Conservation (phyloP, 2,797 vertebrate genomes). For the Antennarius maculatus region DNA sequence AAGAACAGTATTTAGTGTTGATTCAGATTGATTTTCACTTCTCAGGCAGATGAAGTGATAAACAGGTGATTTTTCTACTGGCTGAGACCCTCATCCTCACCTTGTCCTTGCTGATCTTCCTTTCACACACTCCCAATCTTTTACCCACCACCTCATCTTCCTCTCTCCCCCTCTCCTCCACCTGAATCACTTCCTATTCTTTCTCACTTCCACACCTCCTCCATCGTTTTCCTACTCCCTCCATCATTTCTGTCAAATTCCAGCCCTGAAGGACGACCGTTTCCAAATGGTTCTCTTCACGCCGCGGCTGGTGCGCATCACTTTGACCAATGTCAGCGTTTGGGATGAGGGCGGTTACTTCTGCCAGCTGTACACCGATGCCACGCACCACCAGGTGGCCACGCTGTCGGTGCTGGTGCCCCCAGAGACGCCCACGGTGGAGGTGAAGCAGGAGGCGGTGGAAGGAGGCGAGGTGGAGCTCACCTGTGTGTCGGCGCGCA, state of each 20-base stretch:
- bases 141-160: slow-evolving; percentile 6
- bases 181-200: not conserved
- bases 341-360: slow-evolving; percentile 92
- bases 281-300: slow-evolving; percentile 93
- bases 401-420: slow-evolving; percentile 87
- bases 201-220: not conserved
- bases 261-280: slow-evolving; percentile 92
- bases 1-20: slow-evolving; percentile 1
- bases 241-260: not conserved
- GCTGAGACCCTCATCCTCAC: slow-evolving; percentile 13
- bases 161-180: not conserved
- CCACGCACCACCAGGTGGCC: slow-evolving; percentile 93
- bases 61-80: not conserved
- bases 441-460: slow-evolving; percentile 88
- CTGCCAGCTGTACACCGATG: slow-evolving; percentile 93
- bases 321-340: slow-evolving; percentile 88
- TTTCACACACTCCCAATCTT: not conserved
- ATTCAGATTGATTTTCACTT: slow-evolving; percentile 7
- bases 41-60: no score
- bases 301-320: slow-evolving; percentile 86
- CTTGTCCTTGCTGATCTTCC: slow-evolving; percentile 4
- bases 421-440: slow-evolving; percentile 87
- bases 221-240: not conserved
- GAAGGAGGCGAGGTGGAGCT: slow-evolving; percentile 90
- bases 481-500: slow-evolving; percentile 86